A percentile compares a stretch with the other conserved stretches of the same genome.
Evolutionary conservation across 1,140 invertebrate species (phyloP).

Genomic region (Halesus radiatus): DNA sequence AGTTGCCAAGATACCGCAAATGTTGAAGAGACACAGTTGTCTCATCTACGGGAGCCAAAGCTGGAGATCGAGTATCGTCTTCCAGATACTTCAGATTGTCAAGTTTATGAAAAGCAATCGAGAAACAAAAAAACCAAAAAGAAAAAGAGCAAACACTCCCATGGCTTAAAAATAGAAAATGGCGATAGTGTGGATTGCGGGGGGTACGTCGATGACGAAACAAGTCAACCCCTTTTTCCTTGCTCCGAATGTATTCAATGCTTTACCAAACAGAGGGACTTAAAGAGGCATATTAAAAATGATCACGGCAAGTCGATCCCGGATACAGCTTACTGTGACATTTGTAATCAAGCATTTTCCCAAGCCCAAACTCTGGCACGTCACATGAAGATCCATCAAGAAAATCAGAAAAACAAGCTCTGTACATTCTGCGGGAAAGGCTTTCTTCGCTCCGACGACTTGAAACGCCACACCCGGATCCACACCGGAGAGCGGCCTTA

Average conservation of each 20-base stretch:
- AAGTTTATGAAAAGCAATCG: slow-evolving; percentile 5
- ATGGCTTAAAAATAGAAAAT: slow-evolving; percentile 18
- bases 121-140: slow-evolving; percentile 29
- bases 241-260: slow-evolving; percentile 45
- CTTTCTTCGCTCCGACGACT: slow-evolving; percentile 55
- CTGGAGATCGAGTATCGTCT: slow-evolving; percentile 30
- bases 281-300: slow-evolving; percentile 44
- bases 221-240: slow-evolving; percentile 35
- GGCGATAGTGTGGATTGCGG: slow-evolving; percentile 26
- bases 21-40: slow-evolving; percentile 28
- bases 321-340: slow-evolving; percentile 27
- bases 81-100: neutral
- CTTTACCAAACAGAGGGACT: slow-evolving; percentile 36
- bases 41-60: slow-evolving; percentile 31
- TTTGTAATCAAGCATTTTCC: slow-evolving; percentile 62
- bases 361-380: slow-evolving; percentile 61
- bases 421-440: slow-evolving; percentile 58
- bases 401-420: slow-evolving; percentile 50
- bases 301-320: neutral
- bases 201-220: slow-evolving; percentile 28
- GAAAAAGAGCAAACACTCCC: slow-evolving; percentile 14
- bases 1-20: slow-evolving; percentile 19
- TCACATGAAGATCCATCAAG: slow-evolving; percentile 64
- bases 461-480: slow-evolving; percentile 68
- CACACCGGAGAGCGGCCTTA: slow-evolving; percentile 75